A percentile compares a stretch with the other conserved stretches of the same genome.
Conservation (phyloP, 2,797 vertebrate genomes). For the Neomorphus geoffroyi region DNA sequence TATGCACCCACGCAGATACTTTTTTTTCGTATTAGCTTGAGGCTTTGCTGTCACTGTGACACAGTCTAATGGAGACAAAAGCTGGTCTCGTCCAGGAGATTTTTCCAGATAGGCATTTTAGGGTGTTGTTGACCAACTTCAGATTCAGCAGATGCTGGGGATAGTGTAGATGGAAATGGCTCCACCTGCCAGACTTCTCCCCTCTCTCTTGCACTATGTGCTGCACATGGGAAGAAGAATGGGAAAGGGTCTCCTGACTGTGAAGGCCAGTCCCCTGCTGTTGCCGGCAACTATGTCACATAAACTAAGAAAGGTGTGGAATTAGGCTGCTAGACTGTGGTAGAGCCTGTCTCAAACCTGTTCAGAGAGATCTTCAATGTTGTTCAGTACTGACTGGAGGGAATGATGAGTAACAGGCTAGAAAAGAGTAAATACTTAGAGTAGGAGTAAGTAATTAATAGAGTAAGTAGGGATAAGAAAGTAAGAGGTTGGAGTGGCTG, state of each 20-base stretch:
- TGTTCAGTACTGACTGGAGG: not conserved
- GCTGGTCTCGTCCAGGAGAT: not conserved
- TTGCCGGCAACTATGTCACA: accelerated
- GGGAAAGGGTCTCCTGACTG: not conserved
- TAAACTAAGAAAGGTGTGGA: not conserved
- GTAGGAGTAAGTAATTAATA: too few species aligned
- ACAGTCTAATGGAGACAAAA: not conserved
- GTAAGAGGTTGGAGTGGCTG: not conserved
- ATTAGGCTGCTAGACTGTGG: not conserved
- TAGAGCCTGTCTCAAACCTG: not conserved
- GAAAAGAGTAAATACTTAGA: not conserved
- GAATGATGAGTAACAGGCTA: not conserved
- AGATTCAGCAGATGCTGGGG: not conserved
- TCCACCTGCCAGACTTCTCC: not conserved
- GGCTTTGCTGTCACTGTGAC: not conserved
- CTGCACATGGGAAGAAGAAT: not conserved
- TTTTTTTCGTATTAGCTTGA: not conserved
- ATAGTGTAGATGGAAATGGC: not conserved
- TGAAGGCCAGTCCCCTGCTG: not conserved
- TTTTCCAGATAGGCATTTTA: not conserved
- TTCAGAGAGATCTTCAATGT: not conserved
- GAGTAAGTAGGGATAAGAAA: not conserved
- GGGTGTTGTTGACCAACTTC: not conserved
- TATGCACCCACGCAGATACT: not conserved
- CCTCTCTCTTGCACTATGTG: not conserved